Evolutionary conservation across 2,113 vertebrate genomes (phyloP), one percentile per base, ranked within the genome.

Genomic region (Alligator sinensis): DNA sequence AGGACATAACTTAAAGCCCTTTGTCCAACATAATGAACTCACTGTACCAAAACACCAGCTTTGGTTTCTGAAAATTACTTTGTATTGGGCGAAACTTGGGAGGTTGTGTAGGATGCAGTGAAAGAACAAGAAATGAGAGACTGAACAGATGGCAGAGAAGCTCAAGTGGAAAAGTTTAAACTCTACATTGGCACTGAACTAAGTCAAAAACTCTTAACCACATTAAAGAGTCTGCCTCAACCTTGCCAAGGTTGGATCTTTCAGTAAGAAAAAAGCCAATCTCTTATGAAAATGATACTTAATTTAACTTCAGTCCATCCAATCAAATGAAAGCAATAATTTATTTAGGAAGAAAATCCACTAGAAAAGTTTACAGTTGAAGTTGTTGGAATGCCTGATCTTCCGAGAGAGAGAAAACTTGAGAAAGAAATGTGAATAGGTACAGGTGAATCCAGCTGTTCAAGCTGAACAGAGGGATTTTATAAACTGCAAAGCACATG

Each of bases 1-100:
- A 91, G 91, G 95, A 96, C 91, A 96, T 88, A 80, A 96, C 89
- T 91, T 96, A 92, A 80, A 2, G 3, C 74, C 74, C 90, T 81
- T 86, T 80, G 87, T 87, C 70, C 77, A 84, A 4, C 1, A 1
- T 86, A 76, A 93, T 78, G 84, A 92, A 64, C 61, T 28, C 3
- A 83, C 90, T 96, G 80, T 75, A 55, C 88, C 55, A 88, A 96
- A 38, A 55, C 61, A 86, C 18, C 75, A 83, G 21, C 64, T 92
- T 62, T 82, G 10, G 27, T 91, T 93, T 84, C 87, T 72, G 47
- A 86, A 86, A 96, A 83, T 34, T 88, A 19, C 75, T 81, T 88
- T 75, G 90, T 93, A 89, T 84, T 85, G 28, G 4, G 1, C 77
- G 85, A 47, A 47, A 47, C 47, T 47, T 47, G 47, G 47, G 47